Evolutionary conservation across 2,113 vertebrate genomes (phyloP).

Genomic region (Bujurquina vittata): DNA sequence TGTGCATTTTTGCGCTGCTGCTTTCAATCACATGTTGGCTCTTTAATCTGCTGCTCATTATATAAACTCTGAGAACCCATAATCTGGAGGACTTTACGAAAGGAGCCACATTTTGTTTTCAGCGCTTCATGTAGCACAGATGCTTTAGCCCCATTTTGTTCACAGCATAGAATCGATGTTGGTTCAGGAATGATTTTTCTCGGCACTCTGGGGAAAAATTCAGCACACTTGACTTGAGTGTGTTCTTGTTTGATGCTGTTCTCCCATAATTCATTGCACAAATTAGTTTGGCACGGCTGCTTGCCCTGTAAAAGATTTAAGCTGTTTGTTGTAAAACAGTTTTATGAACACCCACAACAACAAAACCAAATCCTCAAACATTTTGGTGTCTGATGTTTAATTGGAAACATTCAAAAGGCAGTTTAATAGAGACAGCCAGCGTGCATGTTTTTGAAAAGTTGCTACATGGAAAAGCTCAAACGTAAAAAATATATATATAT

Average conservation of each 20-base stretch:
- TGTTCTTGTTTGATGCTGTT: not conserved
- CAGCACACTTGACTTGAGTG: not conserved
- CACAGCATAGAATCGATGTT: not conserved
- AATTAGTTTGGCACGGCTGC: too few species aligned
- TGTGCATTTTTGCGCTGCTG: too few species aligned
- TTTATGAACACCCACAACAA: too few species aligned
- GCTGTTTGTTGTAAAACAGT: too few species aligned
- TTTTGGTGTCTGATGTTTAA: too few species aligned
- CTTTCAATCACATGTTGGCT: rapidly evolving
- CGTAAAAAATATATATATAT: not conserved
- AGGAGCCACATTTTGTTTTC: not conserved
- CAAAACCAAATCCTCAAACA: too few species aligned
- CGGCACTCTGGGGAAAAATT: not conserved
- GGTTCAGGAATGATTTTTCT: not conserved
- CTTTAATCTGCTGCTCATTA: not conserved
- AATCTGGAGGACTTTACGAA: not conserved
- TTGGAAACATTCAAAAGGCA: not conserved
- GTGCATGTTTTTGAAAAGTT: rapidly evolving
- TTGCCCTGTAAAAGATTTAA: too few species aligned
- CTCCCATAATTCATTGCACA: not conserved
- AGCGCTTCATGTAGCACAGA: not conserved
- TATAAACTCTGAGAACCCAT: not conserved
- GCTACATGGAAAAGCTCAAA: not conserved
- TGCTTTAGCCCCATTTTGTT: not conserved
- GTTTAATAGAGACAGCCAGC: not conserved